Evolutionary conservation across 1,140 invertebrate genomes (phyloP), one percentile per base, ranked within the genome.

Genomic region (Ctenoplectra terminalis): DNA sequence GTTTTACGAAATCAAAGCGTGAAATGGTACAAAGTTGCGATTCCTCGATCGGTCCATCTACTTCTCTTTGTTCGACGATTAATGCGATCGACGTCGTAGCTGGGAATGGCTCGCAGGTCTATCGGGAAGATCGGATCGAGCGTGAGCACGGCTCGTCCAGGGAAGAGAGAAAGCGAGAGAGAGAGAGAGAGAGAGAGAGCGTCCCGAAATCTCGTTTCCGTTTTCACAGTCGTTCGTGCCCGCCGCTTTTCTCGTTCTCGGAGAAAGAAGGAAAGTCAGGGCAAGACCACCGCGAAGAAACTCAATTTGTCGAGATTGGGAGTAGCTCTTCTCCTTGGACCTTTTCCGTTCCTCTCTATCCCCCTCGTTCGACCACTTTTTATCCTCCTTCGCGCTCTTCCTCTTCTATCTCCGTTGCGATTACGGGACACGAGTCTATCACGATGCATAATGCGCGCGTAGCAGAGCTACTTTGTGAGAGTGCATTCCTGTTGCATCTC

Each of bases 301-400:
- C 72, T 82, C 79, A 71, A 82, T 84, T 84, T 84, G 80, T 84
- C 79, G 83, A 54, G 80, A 76, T 52, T 43, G 77, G n/a, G 34
- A 26, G 66, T n/a, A 37, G 29, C 79, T 50, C 74, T 54, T 50
- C 26, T 66, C 13, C 48, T 66, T 76, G 26, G 34, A 58, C 54
- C 72, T 84, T 69, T 84, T 84, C 43, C 74, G 37, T 52, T 79
- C 40, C 63, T 56, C 63, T 56, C 71, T 20, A n/a, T 56, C 26
- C 29, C 46, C 11, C 1, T 72, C 52, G 23, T 2, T 11, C 15
- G 17, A 20, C n/a, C n/a, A 9, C 40, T 23, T 13, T 26, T 52
- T n/a, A 54, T 54, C 61, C 69, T 84, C 17, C n/a, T n/a, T n/a
- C n/a, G n/a, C 37, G 3, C 60, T 54, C 58, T 60, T 11, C 48